Base-by-base conservation (phyloP, 2,888 invertebrate species). In the Nebria salina region DNA sequence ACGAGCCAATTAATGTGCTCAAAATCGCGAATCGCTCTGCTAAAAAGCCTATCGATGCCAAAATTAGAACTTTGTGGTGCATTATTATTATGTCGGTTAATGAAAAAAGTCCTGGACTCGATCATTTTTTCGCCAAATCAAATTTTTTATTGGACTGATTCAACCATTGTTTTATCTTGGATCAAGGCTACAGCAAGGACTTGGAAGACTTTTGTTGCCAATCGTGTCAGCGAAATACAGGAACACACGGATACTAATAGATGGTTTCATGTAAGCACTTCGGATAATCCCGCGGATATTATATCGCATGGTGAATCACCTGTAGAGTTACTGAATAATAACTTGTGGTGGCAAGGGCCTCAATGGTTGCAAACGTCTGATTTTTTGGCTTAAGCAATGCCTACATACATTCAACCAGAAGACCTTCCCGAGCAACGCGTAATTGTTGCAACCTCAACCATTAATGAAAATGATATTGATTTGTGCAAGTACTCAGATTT, bases 241-340 rank as follows among this genome's bases (percentile, higher is more conserved):
- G 20, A 20, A 20, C 20, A 20, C 20, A 20, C 20, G 20, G 20
- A 20, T 20, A 20, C 20, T 65, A 66, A 41, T 15, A 20, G 65
- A 6, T 76, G 76, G 76, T 11, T 34, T 41, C 66, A 65, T 41
- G n/a, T 76, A 6, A 13, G 7, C 8, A n/a, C 34, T n/a, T 2
- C 8, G 9, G 34, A 76, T 8, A 76, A 76, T 76, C 76, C 76
- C 3, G 76, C 76, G 1, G 76, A 76, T 20, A 66, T 66, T 26
- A 13, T 76, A 34, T 26, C 65, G 6, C 11, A 66, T 13, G 76
- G 76, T 34, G 9, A 2, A 6, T 65, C 65, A 13, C 41, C 76
- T 2, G 7, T 42, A 66, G 11, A 76, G 6, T n/a, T 76, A n/a
- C 34, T 8, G 8, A 1, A n/a, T 66, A 13, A 6, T 66, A 66